These are phyloP conservation scores for Xestia c-nigrum DNA, from an alignment of 2,888 invertebrate genomes.

Conservation along the genomic window DNA sequence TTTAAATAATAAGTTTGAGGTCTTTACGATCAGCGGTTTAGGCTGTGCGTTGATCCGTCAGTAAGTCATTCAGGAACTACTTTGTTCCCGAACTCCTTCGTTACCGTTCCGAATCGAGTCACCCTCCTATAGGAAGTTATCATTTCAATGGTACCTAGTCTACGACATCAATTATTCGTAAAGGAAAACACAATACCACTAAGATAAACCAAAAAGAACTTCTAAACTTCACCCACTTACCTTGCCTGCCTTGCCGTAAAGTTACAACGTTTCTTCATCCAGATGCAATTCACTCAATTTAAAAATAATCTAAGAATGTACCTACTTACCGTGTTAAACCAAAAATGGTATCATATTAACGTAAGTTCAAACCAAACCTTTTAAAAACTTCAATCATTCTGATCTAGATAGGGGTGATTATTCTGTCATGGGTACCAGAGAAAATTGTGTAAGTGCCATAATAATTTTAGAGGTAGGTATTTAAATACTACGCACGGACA, in stretches of 20 bases:
- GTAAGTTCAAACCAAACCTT: conserved; percentile 19
- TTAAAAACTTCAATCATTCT: no score
- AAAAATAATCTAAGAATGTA: not conserved
- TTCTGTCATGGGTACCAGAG: conserved; percentile 15
- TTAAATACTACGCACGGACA: conserved; percentile 60
- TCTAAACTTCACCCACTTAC: not conserved
- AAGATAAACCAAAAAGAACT: not conserved
- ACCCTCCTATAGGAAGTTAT: no score
- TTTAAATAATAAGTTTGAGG: no score
- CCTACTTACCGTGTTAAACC: no score
- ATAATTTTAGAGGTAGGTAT: conserved; percentile 28
- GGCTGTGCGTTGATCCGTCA: no score
- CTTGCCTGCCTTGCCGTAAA: not conserved
- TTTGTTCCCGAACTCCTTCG: no score
- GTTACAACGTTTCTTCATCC: not conserved
- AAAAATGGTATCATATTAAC: conserved; percentile 2
- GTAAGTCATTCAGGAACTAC: no score
- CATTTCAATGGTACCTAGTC: not conserved
- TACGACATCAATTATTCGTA: not conserved
- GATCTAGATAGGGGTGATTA: conserved; percentile 34
- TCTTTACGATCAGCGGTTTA: no score
- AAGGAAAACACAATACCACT: not conserved
- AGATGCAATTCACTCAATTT: not conserved
- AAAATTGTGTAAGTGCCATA: conserved; percentile 43
- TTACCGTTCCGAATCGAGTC: no score